Evolutionary conservation across 2,888 invertebrate species (phyloP), one percentile per base, ranked within the genome.

Genomic region (Ceratothoa steindachneri): DNA sequence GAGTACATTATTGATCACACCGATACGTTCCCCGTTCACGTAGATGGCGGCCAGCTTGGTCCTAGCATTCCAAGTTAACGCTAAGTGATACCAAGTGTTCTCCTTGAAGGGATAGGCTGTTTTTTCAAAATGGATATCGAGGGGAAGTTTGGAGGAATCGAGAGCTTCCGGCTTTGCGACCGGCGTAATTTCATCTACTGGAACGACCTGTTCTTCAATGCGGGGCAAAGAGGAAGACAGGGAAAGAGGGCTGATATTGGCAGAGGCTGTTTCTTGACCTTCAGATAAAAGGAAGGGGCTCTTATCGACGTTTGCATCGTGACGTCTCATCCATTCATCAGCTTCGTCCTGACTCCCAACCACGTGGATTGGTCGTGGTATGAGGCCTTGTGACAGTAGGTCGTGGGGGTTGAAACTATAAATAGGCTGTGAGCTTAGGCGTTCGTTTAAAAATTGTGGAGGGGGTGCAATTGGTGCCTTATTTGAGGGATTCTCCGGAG

Each of bases 81-180:
- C 60, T 15, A 79, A 7, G 51, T 79, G 79, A 65, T 74, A 79
- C 79, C 79, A 79, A 15, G 73, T 51, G 41, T 76, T 74, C 30
- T 66, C n/a, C 12, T 55, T 31, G 30, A 79, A 79, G 7, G 67
- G 55, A 41, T 67, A 74, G 15, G 79, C 72, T 41, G 76, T 7
- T 65, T 76, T 79, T 41, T 71, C 74, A 69, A 79, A 79, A 69
- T 79, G 71, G 30, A 74, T 71, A 53, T 70, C 69, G 53, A 72
- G 29, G n/a, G 30, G 66, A 24, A 27, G 51, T 22, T 67, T 51
- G 9, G 31, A 51, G 2, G 60, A 60, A 24, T 12, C n/a, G 12
- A 60, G 19, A 2, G 22, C 60, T 22, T 60, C 3, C 12, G 12
- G 12, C 12, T 60, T 60, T 60, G n/a, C 22, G 3, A 60, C 41